phyloP scores from a whole-genome alignment of 2,797 vertebrate species.

The Cygnus olor region DNA sequence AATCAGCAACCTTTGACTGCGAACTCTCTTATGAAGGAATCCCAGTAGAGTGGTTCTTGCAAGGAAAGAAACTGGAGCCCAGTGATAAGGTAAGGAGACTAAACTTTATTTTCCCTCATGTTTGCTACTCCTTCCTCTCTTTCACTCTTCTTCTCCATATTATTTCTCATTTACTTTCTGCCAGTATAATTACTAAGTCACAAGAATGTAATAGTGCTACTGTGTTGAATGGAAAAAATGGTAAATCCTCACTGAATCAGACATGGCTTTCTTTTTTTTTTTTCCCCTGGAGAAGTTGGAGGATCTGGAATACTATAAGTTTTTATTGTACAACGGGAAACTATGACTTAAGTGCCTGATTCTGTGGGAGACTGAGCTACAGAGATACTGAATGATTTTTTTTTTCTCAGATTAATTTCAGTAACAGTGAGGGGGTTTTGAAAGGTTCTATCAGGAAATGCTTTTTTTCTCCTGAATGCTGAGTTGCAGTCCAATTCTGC shows the following conservation, averaged over 20 bases:
- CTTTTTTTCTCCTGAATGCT: constrained; percentile 30
- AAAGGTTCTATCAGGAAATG: neutral
- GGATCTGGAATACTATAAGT: neutral
- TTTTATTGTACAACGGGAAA: neutral
- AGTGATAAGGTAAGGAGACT: constrained; percentile 88
- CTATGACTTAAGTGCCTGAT: neutral
- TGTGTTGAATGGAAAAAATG: neutral
- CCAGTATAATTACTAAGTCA: neutral
- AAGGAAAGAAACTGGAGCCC: constrained; percentile 90
- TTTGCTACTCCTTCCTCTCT: neutral
- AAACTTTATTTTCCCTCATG: constrained; percentile 12
- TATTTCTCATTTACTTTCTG: neutral
- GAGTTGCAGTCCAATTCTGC: constrained; percentile 75
- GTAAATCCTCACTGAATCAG: neutral
- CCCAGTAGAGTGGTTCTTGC: constrained; percentile 94
- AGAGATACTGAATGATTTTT: neutral
- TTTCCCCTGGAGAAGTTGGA: neutral
- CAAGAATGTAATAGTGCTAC: neutral
- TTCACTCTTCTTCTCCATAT: neutral
- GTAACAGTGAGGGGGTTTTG: neutral
- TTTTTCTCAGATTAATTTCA: neutral
- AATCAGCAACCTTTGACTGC: constrained; percentile 95
- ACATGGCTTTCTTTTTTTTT: neutral
- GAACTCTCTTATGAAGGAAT: constrained; percentile 97
- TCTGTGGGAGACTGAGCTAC: neutral